Evolutionary conservation across 2,888 invertebrate species (phyloP).

Genomic region (Axea sp.): DNA sequence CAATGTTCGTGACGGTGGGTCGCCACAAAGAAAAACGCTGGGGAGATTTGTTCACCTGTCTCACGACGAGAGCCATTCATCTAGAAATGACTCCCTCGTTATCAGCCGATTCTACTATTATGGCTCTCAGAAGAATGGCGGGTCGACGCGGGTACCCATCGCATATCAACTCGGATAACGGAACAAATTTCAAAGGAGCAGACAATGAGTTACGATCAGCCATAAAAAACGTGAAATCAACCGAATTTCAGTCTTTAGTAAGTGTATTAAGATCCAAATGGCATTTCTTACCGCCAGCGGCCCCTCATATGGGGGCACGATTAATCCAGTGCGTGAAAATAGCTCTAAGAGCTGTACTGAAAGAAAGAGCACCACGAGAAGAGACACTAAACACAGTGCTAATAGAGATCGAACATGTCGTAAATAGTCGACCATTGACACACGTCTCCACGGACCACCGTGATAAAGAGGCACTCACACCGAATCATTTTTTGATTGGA

Average conservation of each 20-base stretch:
- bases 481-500: constrained; percentile 55
- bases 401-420: background rate
- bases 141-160: constrained; percentile 38
- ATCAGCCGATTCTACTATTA: constrained; percentile 43
- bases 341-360: background rate
- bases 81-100: background rate
- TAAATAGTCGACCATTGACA: constrained; percentile 51
- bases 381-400: constrained; percentile 1
- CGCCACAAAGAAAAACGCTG: background rate
- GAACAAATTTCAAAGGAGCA: background rate
- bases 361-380: background rate
- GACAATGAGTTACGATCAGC: background rate
- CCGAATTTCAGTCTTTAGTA: background rate
- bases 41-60: background rate
- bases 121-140: constrained; percentile 45
- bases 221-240: background rate
- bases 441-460: constrained; percentile 65
- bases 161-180: constrained; percentile 18
- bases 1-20: background rate
- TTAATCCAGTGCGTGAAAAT: background rate
- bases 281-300: background rate
- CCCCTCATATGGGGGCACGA: constrained; percentile 7
- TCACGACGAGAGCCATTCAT: background rate
- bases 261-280: background rate
- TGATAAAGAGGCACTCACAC: constrained; percentile 54